Evolutionary conservation across 53 echinoderm and acorn worm species (phyloP), one percentile per base, ranked within the genome.

Genomic region (Arbacia lixula): DNA sequence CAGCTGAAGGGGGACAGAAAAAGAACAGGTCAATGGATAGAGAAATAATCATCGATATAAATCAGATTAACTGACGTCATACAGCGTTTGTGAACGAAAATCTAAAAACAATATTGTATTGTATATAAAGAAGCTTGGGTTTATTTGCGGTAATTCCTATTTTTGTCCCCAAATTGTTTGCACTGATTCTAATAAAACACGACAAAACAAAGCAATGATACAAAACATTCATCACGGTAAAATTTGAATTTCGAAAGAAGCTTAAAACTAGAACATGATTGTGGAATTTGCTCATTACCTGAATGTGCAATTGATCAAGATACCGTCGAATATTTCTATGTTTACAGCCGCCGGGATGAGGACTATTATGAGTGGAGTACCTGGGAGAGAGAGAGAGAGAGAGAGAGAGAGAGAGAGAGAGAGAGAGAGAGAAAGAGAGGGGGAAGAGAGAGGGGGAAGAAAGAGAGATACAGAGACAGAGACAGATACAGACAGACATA

Each of bases 291-390:
- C n/a, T n/a, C n/a, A n/a, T 85, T 75, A 90, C 90, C 82, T 86
- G 46, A 93, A 93, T 19, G 81, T 85, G 37, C 93, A 93, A 53
- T 93, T 88, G 37, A 88, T 78, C 11, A 88, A 52, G 10, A 69
- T 53, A 27, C 93, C 93, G 53, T 93, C 93, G 68, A 88, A 93
- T 21, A 81, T 85, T 26, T 74, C 85, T n/a, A 91, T 84, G 57
- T 93, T 88, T 11, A 93, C 75, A 3, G 86, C 82, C 12, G 87
- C 61, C 10, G 91, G 88, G 1, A 93, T 68, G 10, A 85, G 66
- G 16, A 93, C 83, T 9, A 90, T 53, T 11, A 90, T 9, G 4
- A 83, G 41, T 5, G 93, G 93, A 11, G 88, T 2, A 38, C 93
- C 93, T 93, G 83, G 1, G 55, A 49, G 12, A 50, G 46, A 11